Percentiles rank a stretch among this genome's conserved stretches.
These are phyloP conservation scores for Istiophorus platypterus DNA, from an alignment of 2,113 vertebrate genomes.

Conservation along the genomic window DNA sequence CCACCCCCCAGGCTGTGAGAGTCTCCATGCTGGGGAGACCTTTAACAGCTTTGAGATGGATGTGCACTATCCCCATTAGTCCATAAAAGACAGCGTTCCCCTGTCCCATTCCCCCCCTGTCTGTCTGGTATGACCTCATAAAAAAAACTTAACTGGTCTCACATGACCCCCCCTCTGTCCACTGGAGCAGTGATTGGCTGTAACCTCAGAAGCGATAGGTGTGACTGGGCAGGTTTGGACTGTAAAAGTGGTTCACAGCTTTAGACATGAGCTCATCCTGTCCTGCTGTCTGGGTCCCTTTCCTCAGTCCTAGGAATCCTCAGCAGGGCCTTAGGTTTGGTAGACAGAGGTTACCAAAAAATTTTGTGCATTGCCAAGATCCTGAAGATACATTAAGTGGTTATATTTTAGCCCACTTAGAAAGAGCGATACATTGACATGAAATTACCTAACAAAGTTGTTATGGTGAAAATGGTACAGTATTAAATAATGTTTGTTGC, in stretches of 20 bases:
- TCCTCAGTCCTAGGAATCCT: neutral
- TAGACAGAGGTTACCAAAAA: neutral
- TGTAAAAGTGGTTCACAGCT: constrained; percentile 33
- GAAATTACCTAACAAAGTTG: too few species aligned
- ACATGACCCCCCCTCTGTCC: constrained; percentile 44
- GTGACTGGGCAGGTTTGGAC: constrained; percentile 20
- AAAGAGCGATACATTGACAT: too few species aligned
- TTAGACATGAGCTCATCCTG: constrained; percentile 54
- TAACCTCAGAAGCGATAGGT: constrained; percentile 6
- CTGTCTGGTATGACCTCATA: constrained; percentile 67
- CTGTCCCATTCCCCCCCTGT: constrained; percentile 21
- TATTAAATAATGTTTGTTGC: neutral
- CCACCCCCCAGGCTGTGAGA: constrained; percentile 45
- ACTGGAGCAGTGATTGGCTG: constrained; percentile 36
- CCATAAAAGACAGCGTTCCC: constrained; percentile 63
- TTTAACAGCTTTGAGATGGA: constrained; percentile 66
- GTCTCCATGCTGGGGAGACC: constrained; percentile 39
- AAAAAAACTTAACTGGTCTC: constrained; percentile 71
- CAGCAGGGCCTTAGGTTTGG: neutral
- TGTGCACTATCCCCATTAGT: constrained; percentile 53
- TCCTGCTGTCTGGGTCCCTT: constrained; percentile 18
- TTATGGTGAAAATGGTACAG: too few species aligned
- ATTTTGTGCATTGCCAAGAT: neutral
- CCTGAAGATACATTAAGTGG: neutral
- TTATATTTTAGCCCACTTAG: neutral